A percentile compares a stretch with the other conserved stretches of the same genome.
Evolutionary conservation across 2,888 invertebrate genomes (phyloP).

Genomic region (Dastarcus helophoroides): DNA sequence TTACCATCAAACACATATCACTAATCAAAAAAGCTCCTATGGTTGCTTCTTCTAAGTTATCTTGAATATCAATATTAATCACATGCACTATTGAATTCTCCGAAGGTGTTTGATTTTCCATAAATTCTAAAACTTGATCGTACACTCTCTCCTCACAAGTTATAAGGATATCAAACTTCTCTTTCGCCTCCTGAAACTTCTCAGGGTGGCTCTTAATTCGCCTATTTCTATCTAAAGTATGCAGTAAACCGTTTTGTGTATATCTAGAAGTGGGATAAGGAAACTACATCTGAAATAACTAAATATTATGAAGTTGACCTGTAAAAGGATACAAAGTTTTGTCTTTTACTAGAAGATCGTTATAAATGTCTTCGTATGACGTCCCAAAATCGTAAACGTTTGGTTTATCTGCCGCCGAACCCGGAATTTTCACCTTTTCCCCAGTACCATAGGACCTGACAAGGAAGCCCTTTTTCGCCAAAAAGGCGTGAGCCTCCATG

Average conservation of each 20-base stretch:
- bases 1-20: constrained; percentile 84
- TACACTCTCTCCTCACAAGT: constrained; percentile 98
- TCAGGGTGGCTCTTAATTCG: constrained; percentile 91
- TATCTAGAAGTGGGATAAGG: constrained; percentile 31
- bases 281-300: constrained; percentile 3
- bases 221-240: constrained; percentile 95
- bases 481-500: constrained; percentile 98
- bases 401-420: constrained; percentile 83
- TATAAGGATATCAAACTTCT: constrained; percentile 90
- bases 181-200: constrained; percentile 79
- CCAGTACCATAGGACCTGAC: constrained; percentile 92
- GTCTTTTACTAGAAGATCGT: constrained; percentile 82
- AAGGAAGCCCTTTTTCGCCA: constrained; percentile 93
- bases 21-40: constrained; percentile 96
- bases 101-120: constrained; percentile 68
- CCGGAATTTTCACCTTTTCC: constrained; percentile 93
- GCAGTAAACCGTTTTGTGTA: constrained; percentile 94
- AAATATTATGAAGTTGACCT: background rate
- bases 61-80: constrained; percentile 96
- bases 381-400: constrained; percentile 96
- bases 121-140: constrained; percentile 93
- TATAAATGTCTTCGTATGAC: constrained; percentile 92
- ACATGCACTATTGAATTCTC: constrained; percentile 88
- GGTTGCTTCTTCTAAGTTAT: constrained; percentile 98
- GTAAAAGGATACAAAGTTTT: constrained; percentile 71